phyloP scores from a whole-genome alignment of 1,140 invertebrate genomes.

The Matsumurasca onukii region DNA sequence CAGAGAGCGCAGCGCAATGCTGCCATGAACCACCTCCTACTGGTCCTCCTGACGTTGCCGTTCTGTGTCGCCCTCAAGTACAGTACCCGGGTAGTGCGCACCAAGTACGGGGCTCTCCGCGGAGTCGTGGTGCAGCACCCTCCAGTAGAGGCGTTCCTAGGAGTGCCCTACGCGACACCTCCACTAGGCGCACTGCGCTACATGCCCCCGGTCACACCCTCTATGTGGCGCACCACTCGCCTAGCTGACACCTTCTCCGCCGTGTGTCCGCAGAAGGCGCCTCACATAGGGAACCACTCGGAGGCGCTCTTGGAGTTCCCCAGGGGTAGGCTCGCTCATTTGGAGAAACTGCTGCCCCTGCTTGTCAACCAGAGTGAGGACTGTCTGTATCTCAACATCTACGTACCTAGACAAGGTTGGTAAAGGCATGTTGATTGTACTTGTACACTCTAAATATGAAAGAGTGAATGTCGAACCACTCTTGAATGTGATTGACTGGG shows the following conservation, averaged over 20 bases:
- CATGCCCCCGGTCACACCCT: slow-evolving; percentile 92
- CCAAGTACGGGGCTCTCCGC: slow-evolving; percentile 83
- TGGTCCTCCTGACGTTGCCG: slow-evolving; percentile 51
- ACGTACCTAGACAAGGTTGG: slow-evolving; percentile 83
- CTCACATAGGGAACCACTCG: slow-evolving; percentile 65
- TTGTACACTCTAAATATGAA: no score
- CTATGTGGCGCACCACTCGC: slow-evolving; percentile 80
- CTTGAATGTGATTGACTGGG: no score
- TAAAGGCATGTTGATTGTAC: slow-evolving; percentile 33
- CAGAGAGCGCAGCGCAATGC: slow-evolving; percentile 8
- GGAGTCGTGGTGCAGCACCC: slow-evolving; percentile 76
- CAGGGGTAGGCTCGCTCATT: slow-evolving; percentile 72
- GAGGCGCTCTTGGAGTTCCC: slow-evolving; percentile 76
- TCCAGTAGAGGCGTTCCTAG: slow-evolving; percentile 87
- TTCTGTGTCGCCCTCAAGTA: slow-evolving; percentile 62
- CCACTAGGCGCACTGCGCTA: slow-evolving; percentile 76
- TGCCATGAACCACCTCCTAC: slow-evolving; percentile 29
- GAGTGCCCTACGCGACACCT: slow-evolving; percentile 89
- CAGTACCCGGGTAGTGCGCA: slow-evolving; percentile 75
- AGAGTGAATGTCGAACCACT: no score
- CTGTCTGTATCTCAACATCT: slow-evolving; percentile 96
- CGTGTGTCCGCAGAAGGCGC: slow-evolving; percentile 87
- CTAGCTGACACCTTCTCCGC: slow-evolving; percentile 78
- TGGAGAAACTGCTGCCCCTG: slow-evolving; percentile 77
- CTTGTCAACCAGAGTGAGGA: slow-evolving; percentile 93